Base-by-base conservation (phyloP, 2,888 invertebrate species). In the Cheiracanthium punctorium region DNA sequence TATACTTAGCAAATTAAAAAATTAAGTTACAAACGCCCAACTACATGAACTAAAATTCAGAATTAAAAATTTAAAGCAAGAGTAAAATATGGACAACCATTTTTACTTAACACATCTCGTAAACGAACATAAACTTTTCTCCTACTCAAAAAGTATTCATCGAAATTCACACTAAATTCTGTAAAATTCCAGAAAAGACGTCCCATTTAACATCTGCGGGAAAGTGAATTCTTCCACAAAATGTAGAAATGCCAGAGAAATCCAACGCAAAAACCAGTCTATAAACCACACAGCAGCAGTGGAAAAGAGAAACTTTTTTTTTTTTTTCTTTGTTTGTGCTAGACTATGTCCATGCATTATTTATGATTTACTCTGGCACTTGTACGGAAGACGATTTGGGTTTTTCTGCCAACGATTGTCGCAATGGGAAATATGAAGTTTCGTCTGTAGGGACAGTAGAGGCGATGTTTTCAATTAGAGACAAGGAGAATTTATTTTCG, bases 361-460 rank as follows among this genome's bases (percentile, higher is more conserved):
- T 58, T 58, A 58, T 58, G 58, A 58, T 58, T 58, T 58, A 58
- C 58, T 24, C 58, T 24, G 58, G 24, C 58, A 58, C 24, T 58
- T 58, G 58, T 58, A 58, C 58, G 58, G 1, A 58, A 58, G 58
- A 58, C 58, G 58, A 58, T 58, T 58, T 58, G 24, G n/a, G 58
- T 24, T 24, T 58, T 58, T 58, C 58, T 20, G 58, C 5, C 1
- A 24, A 24, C 58, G 24, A 58, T 58, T 58, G 58, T 58, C 58
- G 58, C 24, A 24, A 17, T 24, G 24, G 58, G 58, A 58, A 24
- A 58, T 24, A 58, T 24, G 58, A 58, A 58, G 58, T 4, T 24
- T 58, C 12, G 58, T 58, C 58, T 5, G 24, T 4, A 7, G 58
- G 58, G 24, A 58, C 7, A 24, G 4, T 17, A 2, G 58, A 58